Conservation (phyloP, 2,888 invertebrate species). For the Synergus itoensis region DNA sequence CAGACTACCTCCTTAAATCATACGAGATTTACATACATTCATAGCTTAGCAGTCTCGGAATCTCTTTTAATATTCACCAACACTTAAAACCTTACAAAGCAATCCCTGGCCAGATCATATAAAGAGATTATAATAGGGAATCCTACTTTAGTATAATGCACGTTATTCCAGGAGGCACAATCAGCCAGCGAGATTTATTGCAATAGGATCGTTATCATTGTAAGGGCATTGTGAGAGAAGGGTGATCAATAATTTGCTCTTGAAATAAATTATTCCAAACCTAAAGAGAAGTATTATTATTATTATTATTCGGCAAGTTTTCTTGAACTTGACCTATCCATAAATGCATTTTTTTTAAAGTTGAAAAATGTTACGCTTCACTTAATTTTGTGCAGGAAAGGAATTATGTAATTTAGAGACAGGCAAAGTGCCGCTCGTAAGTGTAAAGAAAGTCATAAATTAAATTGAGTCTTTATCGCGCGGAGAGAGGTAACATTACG, state of each 20-base stretch:
- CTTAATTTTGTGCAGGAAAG: background rate
- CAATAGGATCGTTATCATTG: slow-evolving; percentile 9
- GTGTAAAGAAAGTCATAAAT: background rate
- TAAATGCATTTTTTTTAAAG: background rate
- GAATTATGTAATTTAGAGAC: background rate
- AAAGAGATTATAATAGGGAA: background rate
- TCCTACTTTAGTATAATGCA: background rate
- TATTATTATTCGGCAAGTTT: too few species aligned
- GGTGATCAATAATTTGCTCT: slow-evolving; percentile 14
- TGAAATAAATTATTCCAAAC: background rate
- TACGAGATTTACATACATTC: background rate
- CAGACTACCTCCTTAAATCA: background rate
- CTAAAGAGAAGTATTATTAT: background rate
- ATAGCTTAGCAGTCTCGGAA: background rate
- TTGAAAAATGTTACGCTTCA: background rate
- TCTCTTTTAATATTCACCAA: background rate
- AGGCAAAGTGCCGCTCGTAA: background rate
- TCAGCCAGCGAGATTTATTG: slow-evolving; percentile 7
- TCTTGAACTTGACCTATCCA: too few species aligned
- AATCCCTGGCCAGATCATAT: background rate
- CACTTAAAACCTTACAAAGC: background rate
- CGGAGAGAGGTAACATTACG: background rate
- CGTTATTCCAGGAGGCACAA: slow-evolving; percentile 6
- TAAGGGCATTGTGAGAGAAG: slow-evolving; percentile 4
- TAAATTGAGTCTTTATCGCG: background rate